Conservation (phyloP, 1,140 invertebrate genomes). For the Lepidostoma basale region DNA sequence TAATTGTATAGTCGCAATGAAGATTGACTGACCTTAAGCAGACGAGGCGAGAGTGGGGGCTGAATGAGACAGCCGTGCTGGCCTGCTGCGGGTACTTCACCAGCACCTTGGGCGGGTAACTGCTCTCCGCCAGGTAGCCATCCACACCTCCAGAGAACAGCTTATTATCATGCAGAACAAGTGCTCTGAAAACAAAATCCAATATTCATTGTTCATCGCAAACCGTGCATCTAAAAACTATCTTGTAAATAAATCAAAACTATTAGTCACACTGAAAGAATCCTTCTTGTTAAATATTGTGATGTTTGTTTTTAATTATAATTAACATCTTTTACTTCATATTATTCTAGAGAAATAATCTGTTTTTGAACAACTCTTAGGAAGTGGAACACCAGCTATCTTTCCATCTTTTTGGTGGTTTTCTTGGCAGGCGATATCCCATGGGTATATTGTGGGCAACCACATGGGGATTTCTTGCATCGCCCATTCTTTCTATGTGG, state of each 20-base stretch:
- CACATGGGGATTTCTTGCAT: too few species aligned
- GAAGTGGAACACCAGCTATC: too few species aligned
- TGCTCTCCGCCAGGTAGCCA: conserved; percentile 73
- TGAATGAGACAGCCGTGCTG: conserved; percentile 67
- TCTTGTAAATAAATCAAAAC: neutral
- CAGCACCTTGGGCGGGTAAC: conserved; percentile 68
- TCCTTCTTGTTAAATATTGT: too few species aligned
- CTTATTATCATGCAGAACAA: conserved; percentile 67
- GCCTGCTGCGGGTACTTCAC: conserved; percentile 75
- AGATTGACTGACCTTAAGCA: conserved; percentile 67
- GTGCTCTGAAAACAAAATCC: conserved; percentile 57
- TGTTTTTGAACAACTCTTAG: too few species aligned
- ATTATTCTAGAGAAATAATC: too few species aligned
- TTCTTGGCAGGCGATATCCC: too few species aligned
- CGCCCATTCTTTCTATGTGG: too few species aligned
- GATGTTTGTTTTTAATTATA: too few species aligned
- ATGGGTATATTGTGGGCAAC: too few species aligned
- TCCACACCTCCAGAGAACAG: conserved; percentile 82
- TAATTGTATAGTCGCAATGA: neutral
- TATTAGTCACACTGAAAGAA: neutral
- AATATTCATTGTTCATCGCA: neutral
- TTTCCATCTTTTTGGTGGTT: too few species aligned
- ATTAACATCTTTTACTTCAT: too few species aligned
- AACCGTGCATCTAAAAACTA: neutral
- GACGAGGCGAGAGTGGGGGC: conserved; percentile 64